phyloP scores from a whole-genome alignment of 2,888 invertebrate genomes.

The Phyllotreta striolata region DNA sequence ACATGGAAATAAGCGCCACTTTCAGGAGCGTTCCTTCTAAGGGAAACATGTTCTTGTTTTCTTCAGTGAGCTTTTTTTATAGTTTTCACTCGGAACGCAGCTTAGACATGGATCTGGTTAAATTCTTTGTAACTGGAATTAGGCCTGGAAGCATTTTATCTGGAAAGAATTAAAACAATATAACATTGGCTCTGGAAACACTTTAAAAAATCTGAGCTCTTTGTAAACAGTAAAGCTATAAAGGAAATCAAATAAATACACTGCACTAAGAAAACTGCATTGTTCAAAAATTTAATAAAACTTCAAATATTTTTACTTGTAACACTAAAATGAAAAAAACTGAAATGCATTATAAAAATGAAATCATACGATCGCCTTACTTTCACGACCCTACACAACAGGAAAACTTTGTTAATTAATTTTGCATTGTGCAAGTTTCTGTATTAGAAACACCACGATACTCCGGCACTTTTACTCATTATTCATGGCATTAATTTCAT shows the following conservation, averaged over 20 bases:
- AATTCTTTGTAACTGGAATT: not conserved
- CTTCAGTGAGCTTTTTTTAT: constrained; percentile 22
- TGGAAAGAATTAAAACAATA: constrained; percentile 1
- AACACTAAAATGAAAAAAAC: too few relatives aligned
- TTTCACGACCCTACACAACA: not conserved
- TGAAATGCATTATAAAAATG: too few relatives aligned
- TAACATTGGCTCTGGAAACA: too few relatives aligned
- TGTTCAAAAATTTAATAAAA: too few relatives aligned
- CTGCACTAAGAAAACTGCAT: too few relatives aligned
- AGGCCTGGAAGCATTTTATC: constrained; percentile 2
- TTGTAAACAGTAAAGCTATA: too few relatives aligned
- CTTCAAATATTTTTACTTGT: too few relatives aligned
- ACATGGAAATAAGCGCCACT: constrained; percentile 49
- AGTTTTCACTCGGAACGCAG: constrained; percentile 3
- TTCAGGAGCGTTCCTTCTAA: constrained; percentile 49
- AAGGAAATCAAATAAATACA: too few relatives aligned
- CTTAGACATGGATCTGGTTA: not conserved
- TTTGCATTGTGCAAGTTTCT: constrained; percentile 3
- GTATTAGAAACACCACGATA: not conserved
- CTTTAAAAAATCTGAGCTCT: too few relatives aligned
- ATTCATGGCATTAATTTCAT: too few relatives aligned
- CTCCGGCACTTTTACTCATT: too few relatives aligned
- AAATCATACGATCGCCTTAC: too few relatives aligned
- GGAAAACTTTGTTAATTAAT: constrained; percentile 8
- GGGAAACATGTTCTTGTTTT: constrained; percentile 45